Base-by-base conservation (phyloP, 2,888 invertebrate genomes). In the Anarsia innoxiella region DNA sequence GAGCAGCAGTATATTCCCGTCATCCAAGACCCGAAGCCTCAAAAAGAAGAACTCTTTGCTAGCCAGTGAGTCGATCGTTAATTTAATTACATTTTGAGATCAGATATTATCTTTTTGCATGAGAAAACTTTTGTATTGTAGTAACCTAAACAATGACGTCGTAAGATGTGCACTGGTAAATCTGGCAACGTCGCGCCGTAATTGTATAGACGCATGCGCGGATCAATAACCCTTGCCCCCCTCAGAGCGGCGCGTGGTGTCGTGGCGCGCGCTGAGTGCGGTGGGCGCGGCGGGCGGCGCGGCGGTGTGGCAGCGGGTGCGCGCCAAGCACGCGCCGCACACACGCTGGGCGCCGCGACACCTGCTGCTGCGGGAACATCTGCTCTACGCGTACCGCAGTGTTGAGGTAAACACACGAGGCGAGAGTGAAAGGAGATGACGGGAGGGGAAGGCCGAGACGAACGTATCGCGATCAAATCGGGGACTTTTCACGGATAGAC, bases 1-100 rank as follows among this genome's bases (percentile, higher is more conserved):
- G 15, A 85, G 86, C 1, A 63, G 88, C n/a, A 87, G 86, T 12
- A 86, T 88, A 46, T 87, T 88, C 54, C 86, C 87, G 14, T 71
- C 85, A 0, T 82, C 84, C 41, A 90, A 90, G 59, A 87, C 86
- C 0, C 72, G 89, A 43, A 88, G 88, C n/a, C 68, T 88, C 26
- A 91, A 91, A 59, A 92, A 92, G 76, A 91, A 91, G 59, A 93
- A 91, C 60, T 90, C 90, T 13, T 84, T 93, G 19, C 76, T 93
- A 19, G 90, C 91, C 25, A 93, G 91, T 92, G 61, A 88, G 90
- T 87, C n/a, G n/a, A n/a, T n/a, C n/a, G n/a, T n/a, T n/a, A n/a
- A n/a, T n/a, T n/a, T n/a, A n/a, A n/a, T n/a, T n/a, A n/a, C n/a
- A n/a, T n/a, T n/a, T n/a, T n/a, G n/a, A n/a, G n/a, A n/a, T n/a